Evolutionary conservation across 2,113 vertebrate species (phyloP), one percentile per base, ranked within the genome.

Genomic region (Emydocephalus ijimae): DNA sequence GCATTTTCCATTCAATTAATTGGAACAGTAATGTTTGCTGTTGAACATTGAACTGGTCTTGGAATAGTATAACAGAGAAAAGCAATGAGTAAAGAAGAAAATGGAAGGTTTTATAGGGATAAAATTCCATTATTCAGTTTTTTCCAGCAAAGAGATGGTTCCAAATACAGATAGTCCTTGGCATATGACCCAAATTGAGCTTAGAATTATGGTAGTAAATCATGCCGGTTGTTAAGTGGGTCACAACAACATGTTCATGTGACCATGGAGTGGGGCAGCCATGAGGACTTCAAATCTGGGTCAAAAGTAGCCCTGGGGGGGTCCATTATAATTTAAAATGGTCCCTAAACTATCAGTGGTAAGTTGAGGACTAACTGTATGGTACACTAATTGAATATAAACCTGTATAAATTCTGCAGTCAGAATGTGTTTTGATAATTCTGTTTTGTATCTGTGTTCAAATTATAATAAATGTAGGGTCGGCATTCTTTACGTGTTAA

Each of bases 41-140:
- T 1, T 43, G 29, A 87, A 74, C 6, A 39, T 90, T 39, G 8
- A 8, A 0, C 0, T 39, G 24, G 45, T 0, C 48, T 50, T 64
- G 0, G 15, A 0, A 34, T 29, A 5, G 54, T 12, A 0, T 86
- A 24, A 24, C 12, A 0, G 29, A 0, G 14, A 43, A 87, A 24
- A 59, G 29, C 52, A 74, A 56, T 14, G 18, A 61, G 8, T 50
- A 24, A 52, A 81, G 8, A 54, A 86, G 15, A 89, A 89, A 88
- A 69, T 48, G 3, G 9, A n/a, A 21, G 11, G 18, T 23, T 88
- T 91, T 54, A 86, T 64, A 91, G 64, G 43, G 45, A 34, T 15
- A 48, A 39, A 18, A 89, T 52, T 1, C 10, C 29, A 54, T 50
- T 10, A 91, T 39, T 81, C 18, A 74, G 5, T 55, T 52, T 88